Conservation (phyloP, 1,140 invertebrate species). For the Ceratosolen fusciceps region DNA sequence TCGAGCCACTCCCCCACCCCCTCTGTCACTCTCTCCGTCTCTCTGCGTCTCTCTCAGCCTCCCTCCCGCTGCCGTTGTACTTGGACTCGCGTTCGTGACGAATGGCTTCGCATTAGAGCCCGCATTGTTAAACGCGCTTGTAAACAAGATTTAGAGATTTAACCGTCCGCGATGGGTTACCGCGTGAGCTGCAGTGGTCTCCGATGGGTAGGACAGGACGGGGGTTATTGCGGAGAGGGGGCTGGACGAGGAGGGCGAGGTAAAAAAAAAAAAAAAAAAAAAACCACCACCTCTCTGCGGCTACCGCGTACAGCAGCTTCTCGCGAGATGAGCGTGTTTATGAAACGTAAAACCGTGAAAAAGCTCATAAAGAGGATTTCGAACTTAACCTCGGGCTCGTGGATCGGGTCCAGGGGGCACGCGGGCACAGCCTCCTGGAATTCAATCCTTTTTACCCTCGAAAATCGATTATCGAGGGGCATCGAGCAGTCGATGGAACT, state of each 20-base stretch:
- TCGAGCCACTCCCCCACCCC: too few species aligned
- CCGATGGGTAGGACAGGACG: too few species aligned
- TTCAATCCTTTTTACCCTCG: slow-evolving; percentile 63
- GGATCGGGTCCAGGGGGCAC: slow-evolving; percentile 1
- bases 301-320: neutral
- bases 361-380: slow-evolving; percentile 70
- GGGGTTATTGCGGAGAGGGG: too few species aligned
- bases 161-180: slow-evolving; percentile 51
- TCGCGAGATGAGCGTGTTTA: slow-evolving; percentile 60
- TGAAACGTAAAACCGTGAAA: slow-evolving; percentile 72
- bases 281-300: slow-evolving; percentile 51
- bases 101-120: slow-evolving; percentile 57
- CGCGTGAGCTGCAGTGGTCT: too few species aligned
- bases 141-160: slow-evolving; percentile 69
- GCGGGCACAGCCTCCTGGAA: slow-evolving; percentile 63
- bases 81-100: too few species aligned
- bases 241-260: too few species aligned
- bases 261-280: slow-evolving; percentile 65
- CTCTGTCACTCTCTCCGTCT: too few species aligned
- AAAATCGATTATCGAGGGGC: slow-evolving; percentile 66
- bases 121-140: slow-evolving; percentile 64
- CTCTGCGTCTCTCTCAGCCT: too few species aligned
- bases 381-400: slow-evolving; percentile 52
- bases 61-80: too few species aligned
- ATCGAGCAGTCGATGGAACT: slow-evolving; percentile 65